These are phyloP conservation scores for Drosophila meridionalis DNA, from an alignment of 2,888 invertebrate genomes.

Conservation along the genomic window DNA sequence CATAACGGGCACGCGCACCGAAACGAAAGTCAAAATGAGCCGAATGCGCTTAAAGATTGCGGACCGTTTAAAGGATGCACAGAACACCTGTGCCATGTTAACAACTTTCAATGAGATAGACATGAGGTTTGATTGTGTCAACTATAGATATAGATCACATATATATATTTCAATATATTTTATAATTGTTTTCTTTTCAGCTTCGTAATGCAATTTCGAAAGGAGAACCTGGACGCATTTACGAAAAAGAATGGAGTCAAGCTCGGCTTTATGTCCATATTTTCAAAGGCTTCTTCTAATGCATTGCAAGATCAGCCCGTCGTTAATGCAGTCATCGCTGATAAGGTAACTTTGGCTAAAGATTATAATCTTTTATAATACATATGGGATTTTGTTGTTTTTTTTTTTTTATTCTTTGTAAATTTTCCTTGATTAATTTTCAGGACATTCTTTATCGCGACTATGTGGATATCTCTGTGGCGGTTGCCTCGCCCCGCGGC, in stretches of 20 bases:
- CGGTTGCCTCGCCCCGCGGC: slow-evolving; percentile 99
- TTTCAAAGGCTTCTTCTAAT: slow-evolving; percentile 96
- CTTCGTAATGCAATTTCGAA: slow-evolving; percentile 96
- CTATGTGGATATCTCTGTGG: slow-evolving; percentile 99
- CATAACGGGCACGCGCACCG: slow-evolving; percentile 94
- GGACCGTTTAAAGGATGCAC: slow-evolving; percentile 98
- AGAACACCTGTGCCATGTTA: slow-evolving; percentile 99
- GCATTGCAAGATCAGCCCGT: slow-evolving; percentile 97
- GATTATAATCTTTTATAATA: background rate
- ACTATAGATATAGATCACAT: background rate
- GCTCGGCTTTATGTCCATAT: slow-evolving; percentile 99
- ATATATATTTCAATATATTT: background rate
- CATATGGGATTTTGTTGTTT: background rate
- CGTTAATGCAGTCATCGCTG: slow-evolving; percentile 98
- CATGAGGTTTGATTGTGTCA: slow-evolving; percentile 87
- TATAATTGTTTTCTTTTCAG: slow-evolving; percentile 85
- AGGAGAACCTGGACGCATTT: slow-evolving; percentile 94
- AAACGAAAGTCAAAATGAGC: slow-evolving; percentile 99
- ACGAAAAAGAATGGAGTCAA: slow-evolving; percentile 97
- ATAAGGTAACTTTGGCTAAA: slow-evolving; percentile 84
- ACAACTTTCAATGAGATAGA: slow-evolving; percentile 99
- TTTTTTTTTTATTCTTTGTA: background rate
- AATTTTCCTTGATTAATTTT: background rate
- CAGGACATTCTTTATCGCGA: slow-evolving; percentile 91
- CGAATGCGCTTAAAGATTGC: slow-evolving; percentile 98